Evolutionary conservation across 2,888 invertebrate species (phyloP).

Genomic region (Eulithis testata): DNA sequence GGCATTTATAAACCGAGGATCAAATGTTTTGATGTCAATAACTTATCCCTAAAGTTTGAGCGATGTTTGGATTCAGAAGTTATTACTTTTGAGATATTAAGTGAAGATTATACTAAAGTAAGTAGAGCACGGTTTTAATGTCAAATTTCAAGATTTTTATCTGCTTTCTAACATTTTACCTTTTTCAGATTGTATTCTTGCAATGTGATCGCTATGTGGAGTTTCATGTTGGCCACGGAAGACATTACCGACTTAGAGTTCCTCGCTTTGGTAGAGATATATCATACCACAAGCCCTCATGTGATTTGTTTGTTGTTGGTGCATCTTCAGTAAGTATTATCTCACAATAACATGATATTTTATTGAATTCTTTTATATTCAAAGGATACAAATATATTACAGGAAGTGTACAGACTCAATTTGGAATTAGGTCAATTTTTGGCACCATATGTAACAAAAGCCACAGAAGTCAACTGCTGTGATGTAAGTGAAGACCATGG

Average conservation of each 20-base stretch:
- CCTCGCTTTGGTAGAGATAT: conserved; percentile 98
- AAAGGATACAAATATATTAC: conserved; percentile 40
- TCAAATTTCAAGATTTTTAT: too few relatives aligned
- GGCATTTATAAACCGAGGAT: conserved; percentile 98
- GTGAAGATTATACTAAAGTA: conserved; percentile 98
- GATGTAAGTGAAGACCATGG: conserved; percentile 95
- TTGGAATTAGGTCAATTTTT: conserved; percentile 97
- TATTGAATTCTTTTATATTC: not conserved
- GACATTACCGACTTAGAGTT: conserved; percentile 95
- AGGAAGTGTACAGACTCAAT: conserved; percentile 98
- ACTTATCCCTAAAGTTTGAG: conserved; percentile 98
- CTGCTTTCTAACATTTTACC: not conserved
- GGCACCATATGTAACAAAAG: conserved; percentile 91
- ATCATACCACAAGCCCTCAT: conserved; percentile 94
- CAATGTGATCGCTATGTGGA: conserved; percentile 95
- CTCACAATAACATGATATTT: not conserved
- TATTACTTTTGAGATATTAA: conserved; percentile 95
- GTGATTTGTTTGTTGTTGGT: conserved; percentile 97
- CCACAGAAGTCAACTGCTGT: conserved; percentile 92
- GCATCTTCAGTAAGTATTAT: conserved; percentile 87
- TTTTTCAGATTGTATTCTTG: conserved; percentile 92
- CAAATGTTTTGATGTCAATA: conserved; percentile 97
- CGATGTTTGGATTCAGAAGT: conserved; percentile 98
- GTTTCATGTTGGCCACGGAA: conserved; percentile 97
- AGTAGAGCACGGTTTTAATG: not conserved